Percentiles rank a stretch among this genome's conserved stretches.
These are phyloP conservation scores for Zygothrica quintamaculata DNA, from an alignment of 2,888 invertebrate genomes.

Conservation along the genomic window DNA sequence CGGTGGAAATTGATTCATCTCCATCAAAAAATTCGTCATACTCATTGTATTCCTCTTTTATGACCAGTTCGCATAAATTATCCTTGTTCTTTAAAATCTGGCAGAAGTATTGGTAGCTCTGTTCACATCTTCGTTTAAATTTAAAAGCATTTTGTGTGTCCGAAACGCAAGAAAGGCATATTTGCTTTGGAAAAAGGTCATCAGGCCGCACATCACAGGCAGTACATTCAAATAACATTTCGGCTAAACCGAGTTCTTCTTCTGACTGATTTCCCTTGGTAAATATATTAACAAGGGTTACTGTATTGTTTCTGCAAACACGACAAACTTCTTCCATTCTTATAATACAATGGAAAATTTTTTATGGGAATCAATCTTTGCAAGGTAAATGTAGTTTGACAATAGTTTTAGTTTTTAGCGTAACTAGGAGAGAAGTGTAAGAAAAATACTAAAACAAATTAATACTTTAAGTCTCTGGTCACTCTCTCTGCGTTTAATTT, in stretches of 20 bases:
- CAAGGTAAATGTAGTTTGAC: too few relatives aligned
- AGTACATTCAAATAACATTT: constrained; percentile 48
- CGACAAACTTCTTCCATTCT: constrained; percentile 39
- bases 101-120: constrained; percentile 16
- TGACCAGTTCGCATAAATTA: background rate
- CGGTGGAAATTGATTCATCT: too few relatives aligned
- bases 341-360: background rate
- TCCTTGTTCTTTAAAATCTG: background rate
- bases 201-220: constrained; percentile 28
- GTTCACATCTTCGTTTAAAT: constrained; percentile 45
- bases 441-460: too few relatives aligned
- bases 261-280: background rate
- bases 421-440: too few relatives aligned
- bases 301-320: constrained; percentile 24
- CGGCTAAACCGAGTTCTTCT: constrained; percentile 42
- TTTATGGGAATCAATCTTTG: too few relatives aligned
- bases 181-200: constrained; percentile 40
- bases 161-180: constrained; percentile 35
- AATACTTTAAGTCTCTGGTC: too few relatives aligned
- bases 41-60: background rate
- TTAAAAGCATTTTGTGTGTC: constrained; percentile 39
- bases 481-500: too few relatives aligned
- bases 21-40: background rate
- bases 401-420: too few relatives aligned
- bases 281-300: constrained; percentile 44